phyloP scores from a whole-genome alignment of 1,140 invertebrate species.

The Andrena cerasifolii region DNA sequence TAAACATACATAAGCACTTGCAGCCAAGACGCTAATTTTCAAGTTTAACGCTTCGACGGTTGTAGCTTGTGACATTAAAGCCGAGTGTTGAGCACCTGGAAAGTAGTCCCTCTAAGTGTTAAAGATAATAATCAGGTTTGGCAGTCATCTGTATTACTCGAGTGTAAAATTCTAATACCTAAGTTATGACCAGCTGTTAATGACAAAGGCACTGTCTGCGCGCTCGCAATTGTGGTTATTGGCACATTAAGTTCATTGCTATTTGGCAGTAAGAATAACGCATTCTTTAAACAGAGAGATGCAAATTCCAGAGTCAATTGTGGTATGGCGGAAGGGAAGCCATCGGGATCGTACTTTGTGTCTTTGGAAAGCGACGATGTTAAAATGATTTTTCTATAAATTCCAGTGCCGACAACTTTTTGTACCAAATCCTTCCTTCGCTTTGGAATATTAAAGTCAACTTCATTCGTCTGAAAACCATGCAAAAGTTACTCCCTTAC shows the following conservation, averaged over 20 bases:
- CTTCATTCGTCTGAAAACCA: constrained; percentile 85
- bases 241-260: constrained; percentile 70
- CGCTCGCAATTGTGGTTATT: constrained; percentile 59
- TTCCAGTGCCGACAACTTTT: constrained; percentile 84
- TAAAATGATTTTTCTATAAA: constrained; percentile 87
- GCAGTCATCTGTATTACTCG: background rate
- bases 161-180: constrained; percentile 52
- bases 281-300: constrained; percentile 93
- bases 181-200: constrained; percentile 67
- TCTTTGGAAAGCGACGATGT: constrained; percentile 84
- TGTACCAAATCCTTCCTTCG: constrained; percentile 86
- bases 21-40: constrained; percentile 88
- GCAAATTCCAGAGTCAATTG: constrained; percentile 95
- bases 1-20: constrained; percentile 92
- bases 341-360: constrained; percentile 84
- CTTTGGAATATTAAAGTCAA: constrained; percentile 86
- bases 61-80: constrained; percentile 67
- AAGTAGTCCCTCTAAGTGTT: constrained; percentile 1
- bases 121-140: constrained; percentile 1
- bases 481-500: background rate
- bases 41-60: constrained; percentile 78
- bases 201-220: constrained; percentile 70
- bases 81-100: constrained; percentile 67
- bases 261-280: constrained; percentile 85
- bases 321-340: constrained; percentile 91